Evolutionary conservation across 2,113 vertebrate species (phyloP), one percentile per base, ranked within the genome.

Genomic region (Oryzias curvinotus): DNA sequence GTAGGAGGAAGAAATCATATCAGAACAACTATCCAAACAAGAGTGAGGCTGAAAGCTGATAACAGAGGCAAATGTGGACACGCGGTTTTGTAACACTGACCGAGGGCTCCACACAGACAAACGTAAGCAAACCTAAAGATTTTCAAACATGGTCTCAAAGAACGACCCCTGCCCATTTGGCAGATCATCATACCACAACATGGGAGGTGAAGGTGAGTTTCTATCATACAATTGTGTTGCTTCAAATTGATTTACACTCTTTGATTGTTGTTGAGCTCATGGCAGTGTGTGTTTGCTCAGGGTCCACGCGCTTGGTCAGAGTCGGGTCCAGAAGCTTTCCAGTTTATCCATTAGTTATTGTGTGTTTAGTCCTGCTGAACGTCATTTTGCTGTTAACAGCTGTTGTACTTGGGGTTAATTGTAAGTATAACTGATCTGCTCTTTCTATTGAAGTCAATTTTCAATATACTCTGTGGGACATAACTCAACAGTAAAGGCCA

Each of bases 291-390:
- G 7, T 30, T 30, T 30, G 28, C 28, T 30, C 28, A 30, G 28
- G 28, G 28, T 30, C 28, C 28, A 30, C 5, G 28, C 28, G 28
- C 28, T 1, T 30, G 28, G 28, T 30, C 28, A 30, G 28, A 30
- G 28, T 30, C 28, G 28, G 28, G 5, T 30, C 28, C 28, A 6
- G 28, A 30, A 43, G 1, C 19, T 57, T 65, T 49, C 15, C 28
- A 10, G 65, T 64, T 13, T 4, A 75, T 45, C 51, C 45, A 26
- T 10, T 74, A 52, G 21, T 74, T 50, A 21, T 73, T 15, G 47
- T 80, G 42, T 64, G 60, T 52, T 73, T 84, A 16, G 52, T 73
- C 18, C n/a, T 81, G 36, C 19, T 88, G 53, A 80, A 85, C 7
- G 44, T 36, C 8, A 17, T 63, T 23, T 57, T 88, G 41, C 5